These are phyloP conservation scores for Nesometra sesokonis DNA, from an alignment of 35 echinoderm and acorn worm genomes.

Conservation along the genomic window DNA sequence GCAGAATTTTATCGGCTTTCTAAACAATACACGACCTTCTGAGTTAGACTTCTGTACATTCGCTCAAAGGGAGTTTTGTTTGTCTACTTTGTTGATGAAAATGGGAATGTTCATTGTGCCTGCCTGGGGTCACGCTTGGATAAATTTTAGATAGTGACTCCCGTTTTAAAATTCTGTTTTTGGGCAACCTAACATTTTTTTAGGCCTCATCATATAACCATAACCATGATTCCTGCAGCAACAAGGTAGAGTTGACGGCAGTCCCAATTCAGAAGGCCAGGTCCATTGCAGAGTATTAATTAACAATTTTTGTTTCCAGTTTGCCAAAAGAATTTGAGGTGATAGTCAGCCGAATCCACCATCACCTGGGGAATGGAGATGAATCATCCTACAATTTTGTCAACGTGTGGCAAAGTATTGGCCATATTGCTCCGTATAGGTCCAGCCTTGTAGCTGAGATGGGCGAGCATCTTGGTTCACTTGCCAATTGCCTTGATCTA, in stretches of 20 bases:
- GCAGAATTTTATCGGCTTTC: too few relatives aligned
- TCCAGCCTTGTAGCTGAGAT: not conserved
- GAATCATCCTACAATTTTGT: not conserved
- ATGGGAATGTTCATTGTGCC: too few relatives aligned
- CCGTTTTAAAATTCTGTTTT: too few relatives aligned
- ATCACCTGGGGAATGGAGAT: conserved; percentile 14
- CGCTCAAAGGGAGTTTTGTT: too few relatives aligned
- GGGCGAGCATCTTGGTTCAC: conserved; percentile 11
- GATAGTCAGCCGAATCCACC: conserved; percentile 48
- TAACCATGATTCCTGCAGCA: too few relatives aligned
- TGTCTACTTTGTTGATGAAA: too few relatives aligned
- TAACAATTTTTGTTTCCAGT: conserved; percentile 7
- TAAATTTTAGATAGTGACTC: too few relatives aligned
- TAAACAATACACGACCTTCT: too few relatives aligned
- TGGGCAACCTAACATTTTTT: too few relatives aligned
- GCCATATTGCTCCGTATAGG: conserved; percentile 36
- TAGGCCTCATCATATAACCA: too few relatives aligned
- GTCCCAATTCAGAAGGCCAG: not conserved
- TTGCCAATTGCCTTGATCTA: conserved; percentile 18
- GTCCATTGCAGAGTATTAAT: not conserved
- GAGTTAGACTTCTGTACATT: too few relatives aligned
- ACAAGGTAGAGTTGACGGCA: not conserved
- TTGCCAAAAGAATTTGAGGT: conserved; percentile 53
- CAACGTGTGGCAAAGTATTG: not conserved
- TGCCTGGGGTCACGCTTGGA: too few relatives aligned